Percentiles rank a stretch among this genome's conserved stretches.
These are phyloP conservation scores for Neogobius melanostomus DNA, from an alignment of 2,113 vertebrate species.

Conservation along the genomic window DNA sequence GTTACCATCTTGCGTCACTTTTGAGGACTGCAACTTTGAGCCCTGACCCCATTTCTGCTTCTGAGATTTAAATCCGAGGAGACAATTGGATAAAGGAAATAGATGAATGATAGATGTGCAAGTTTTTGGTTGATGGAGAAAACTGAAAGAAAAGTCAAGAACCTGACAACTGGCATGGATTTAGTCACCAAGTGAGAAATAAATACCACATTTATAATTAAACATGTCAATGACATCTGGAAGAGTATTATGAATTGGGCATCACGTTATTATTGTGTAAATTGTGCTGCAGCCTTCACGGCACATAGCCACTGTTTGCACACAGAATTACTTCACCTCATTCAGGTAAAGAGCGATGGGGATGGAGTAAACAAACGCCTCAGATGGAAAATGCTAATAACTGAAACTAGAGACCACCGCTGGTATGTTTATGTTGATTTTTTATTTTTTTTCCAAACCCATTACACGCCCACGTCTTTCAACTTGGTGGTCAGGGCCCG, in stretches of 20 bases:
- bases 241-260: neutral
- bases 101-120: too few species aligned
- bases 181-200: too few species aligned
- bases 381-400: slow-evolving; percentile 6
- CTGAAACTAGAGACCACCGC: slow-evolving; percentile 2
- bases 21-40: too few species aligned
- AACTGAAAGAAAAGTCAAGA: too few species aligned
- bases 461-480: slow-evolving; percentile 17
- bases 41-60: too few species aligned
- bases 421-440: slow-evolving; percentile 25
- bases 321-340: neutral
- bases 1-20: too few species aligned
- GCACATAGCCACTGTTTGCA: slow-evolving; percentile 10
- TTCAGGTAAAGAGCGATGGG: neutral
- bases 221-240: neutral
- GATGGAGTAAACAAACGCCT: slow-evolving; percentile 12
- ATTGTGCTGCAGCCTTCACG: neutral
- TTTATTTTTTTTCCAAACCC: slow-evolving; percentile 30
- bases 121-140: too few species aligned
- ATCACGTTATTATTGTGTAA: neutral
- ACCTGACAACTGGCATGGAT: too few species aligned
- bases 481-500: slow-evolving; percentile 11
- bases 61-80: too few species aligned
- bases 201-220: neutral
- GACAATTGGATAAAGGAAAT: too few species aligned